These are phyloP conservation scores for Nezara viridula DNA, from an alignment of 2,888 invertebrate genomes.

Conservation along the genomic window DNA sequence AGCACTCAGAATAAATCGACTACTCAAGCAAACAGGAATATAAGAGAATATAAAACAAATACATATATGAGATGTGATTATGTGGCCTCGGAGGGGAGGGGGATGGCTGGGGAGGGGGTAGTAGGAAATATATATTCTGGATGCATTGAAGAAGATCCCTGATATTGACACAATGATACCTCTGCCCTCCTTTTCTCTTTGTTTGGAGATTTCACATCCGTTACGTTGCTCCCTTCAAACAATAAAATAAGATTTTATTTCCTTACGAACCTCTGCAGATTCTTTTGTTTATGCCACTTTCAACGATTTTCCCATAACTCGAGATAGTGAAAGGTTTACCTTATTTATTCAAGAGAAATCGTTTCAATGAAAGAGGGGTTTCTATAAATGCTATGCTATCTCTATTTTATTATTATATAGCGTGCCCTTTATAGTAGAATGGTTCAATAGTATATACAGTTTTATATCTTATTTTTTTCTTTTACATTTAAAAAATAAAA, in stretches of 20 bases:
- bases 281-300: background rate
- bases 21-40: background rate
- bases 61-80: constrained; percentile 29
- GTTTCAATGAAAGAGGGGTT: background rate
- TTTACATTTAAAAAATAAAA: too few species aligned
- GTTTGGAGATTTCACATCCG: constrained; percentile 29
- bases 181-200: constrained; percentile 20
- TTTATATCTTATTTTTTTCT: too few species aligned
- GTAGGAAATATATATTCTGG: background rate
- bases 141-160: background rate
- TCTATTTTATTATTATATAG: too few species aligned
- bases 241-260: constrained; percentile 22
- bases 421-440: too few species aligned
- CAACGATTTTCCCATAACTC: background rate
- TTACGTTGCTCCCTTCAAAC: constrained; percentile 4
- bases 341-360: background rate
- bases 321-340: background rate
- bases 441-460: too few species aligned
- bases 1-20: background rate
- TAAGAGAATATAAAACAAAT: background rate
- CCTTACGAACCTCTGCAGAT: background rate
- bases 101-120: background rate
- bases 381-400: too few species aligned
- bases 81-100: background rate
- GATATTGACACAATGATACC: constrained; percentile 32